Conservation (phyloP, 2,888 invertebrate species). For the Drosophila differens region DNA sequence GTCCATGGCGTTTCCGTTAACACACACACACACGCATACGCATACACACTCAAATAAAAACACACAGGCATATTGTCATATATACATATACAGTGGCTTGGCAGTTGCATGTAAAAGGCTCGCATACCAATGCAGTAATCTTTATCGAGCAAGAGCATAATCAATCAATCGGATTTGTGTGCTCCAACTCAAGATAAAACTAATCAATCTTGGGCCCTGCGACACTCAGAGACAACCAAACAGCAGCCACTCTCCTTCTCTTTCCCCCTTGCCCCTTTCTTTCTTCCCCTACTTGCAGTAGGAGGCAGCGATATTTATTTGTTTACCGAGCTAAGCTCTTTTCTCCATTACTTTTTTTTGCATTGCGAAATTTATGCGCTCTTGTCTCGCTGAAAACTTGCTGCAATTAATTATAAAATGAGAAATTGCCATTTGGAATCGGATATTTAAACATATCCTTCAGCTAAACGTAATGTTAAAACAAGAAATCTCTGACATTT, state of each 20-base stretch:
- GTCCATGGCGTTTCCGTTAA: slow-evolving; percentile 72
- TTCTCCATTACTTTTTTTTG: slow-evolving; percentile 12
- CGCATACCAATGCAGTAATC: slow-evolving; percentile 71
- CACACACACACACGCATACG: slow-evolving; percentile 29
- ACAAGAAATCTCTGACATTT: not conserved
- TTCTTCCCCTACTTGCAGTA: slow-evolving; percentile 20
- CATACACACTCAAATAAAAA: slow-evolving; percentile 7
- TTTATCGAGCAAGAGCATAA: slow-evolving; percentile 81
- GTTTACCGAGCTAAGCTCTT: slow-evolving; percentile 29
- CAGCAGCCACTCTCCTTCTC: slow-evolving; percentile 10
- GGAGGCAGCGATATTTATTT: slow-evolving; percentile 56
- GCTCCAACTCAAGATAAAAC: slow-evolving; percentile 83
- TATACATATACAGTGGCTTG: slow-evolving; percentile 4
- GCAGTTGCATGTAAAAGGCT: slow-evolving; percentile 55
- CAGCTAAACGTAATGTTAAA: not conserved
- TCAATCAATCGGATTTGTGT: slow-evolving; percentile 85
- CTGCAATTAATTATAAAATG: slow-evolving; percentile 65
- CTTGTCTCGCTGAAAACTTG: slow-evolving; percentile 47
- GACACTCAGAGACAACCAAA: slow-evolving; percentile 62
- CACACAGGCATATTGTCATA: slow-evolving; percentile 12
- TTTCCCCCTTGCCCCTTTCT: not conserved
- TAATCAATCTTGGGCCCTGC: slow-evolving; percentile 82
- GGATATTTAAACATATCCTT: slow-evolving; percentile 28
- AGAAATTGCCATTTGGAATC: slow-evolving; percentile 15
- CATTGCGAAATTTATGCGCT: slow-evolving; percentile 40